Evolutionary conservation across 1,140 invertebrate species (phyloP).

Genomic region (Zaprionus ghesquierei): DNA sequence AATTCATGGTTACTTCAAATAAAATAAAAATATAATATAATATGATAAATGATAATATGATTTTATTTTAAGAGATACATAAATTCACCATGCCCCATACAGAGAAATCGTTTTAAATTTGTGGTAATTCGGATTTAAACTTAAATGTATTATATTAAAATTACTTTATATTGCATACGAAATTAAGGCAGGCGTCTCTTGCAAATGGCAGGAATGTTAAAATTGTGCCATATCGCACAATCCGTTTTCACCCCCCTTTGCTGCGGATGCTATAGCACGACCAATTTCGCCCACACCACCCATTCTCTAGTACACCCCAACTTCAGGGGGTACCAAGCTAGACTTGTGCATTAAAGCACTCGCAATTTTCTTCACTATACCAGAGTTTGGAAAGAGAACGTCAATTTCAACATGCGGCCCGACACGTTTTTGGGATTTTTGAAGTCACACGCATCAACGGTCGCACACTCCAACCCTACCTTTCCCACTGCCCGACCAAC

Average conservation of each 20-base stretch:
- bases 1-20: no score
- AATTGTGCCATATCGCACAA: conserved; percentile 33
- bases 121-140: not conserved
- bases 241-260: conserved; percentile 14
- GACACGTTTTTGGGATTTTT: conserved; percentile 81
- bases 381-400: conserved; percentile 34
- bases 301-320: not conserved
- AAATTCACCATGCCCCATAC: no score
- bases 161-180: not conserved
- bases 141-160: not conserved
- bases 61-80: no score
- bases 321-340: conserved; percentile 17
- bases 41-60: no score
- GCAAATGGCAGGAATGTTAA: conserved; percentile 1
- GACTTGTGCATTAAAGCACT: conserved; percentile 15
- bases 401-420: conserved; percentile 71
- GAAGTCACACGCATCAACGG: conserved; percentile 74
- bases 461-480: conserved; percentile 12
- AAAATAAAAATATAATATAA: no score
- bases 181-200: not conserved
- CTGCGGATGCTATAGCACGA: not conserved
- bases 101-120: not conserved
- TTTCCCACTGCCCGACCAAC: not conserved
- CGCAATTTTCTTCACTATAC: not conserved
- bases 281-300: not conserved